A percentile compares a stretch with the other conserved stretches of the same genome.
Conservation (phyloP, 2,888 invertebrate species). For the Ichneumon xanthorius region DNA sequence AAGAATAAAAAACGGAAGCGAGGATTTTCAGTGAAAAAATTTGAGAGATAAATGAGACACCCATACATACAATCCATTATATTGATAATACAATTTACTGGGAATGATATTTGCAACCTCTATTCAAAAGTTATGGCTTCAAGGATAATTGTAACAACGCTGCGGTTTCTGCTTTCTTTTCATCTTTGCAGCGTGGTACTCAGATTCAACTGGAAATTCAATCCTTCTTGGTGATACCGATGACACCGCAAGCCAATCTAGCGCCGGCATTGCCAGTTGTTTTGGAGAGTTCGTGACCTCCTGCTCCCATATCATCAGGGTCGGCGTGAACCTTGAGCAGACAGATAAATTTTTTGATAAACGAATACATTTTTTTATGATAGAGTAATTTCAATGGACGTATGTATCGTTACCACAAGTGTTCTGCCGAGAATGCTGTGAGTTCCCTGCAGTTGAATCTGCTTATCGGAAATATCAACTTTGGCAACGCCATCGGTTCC, state of each 20-base stretch:
- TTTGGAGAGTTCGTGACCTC: slow-evolving; percentile 96
- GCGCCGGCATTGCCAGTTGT: slow-evolving; percentile 98
- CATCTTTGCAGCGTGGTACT: slow-evolving; percentile 46
- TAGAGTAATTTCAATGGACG: neutral
- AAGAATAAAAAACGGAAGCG: slow-evolving; percentile 4
- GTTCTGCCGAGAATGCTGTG: slow-evolving; percentile 94
- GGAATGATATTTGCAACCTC: slow-evolving; percentile 71
- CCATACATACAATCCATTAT: slow-evolving; percentile 65
- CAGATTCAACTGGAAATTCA: slow-evolving; percentile 71
- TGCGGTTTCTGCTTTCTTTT: slow-evolving; percentile 48
- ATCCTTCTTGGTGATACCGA: slow-evolving; percentile 89
- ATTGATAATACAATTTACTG: slow-evolving; percentile 70
- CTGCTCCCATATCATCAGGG: slow-evolving; percentile 96
- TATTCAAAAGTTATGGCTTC: slow-evolving; percentile 61
- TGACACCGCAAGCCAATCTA: slow-evolving; percentile 95
- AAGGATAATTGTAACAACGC: slow-evolving; percentile 55
- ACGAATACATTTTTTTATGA: slow-evolving; percentile 4
- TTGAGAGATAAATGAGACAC: slow-evolving; percentile 21
- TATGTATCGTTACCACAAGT: slow-evolving; percentile 87
- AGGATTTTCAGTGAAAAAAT: slow-evolving; percentile 14
- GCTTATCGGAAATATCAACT: slow-evolving; percentile 88
- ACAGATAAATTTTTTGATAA: neutral
- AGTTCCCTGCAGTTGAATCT: slow-evolving; percentile 89
- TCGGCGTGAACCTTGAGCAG: slow-evolving; percentile 91
- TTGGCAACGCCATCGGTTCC: slow-evolving; percentile 88